Evolutionary conservation across 37 sponge, comb jelly and placozoan genomes (phyloP).

Genomic region (Chondrilla cf. caribensis): DNA sequence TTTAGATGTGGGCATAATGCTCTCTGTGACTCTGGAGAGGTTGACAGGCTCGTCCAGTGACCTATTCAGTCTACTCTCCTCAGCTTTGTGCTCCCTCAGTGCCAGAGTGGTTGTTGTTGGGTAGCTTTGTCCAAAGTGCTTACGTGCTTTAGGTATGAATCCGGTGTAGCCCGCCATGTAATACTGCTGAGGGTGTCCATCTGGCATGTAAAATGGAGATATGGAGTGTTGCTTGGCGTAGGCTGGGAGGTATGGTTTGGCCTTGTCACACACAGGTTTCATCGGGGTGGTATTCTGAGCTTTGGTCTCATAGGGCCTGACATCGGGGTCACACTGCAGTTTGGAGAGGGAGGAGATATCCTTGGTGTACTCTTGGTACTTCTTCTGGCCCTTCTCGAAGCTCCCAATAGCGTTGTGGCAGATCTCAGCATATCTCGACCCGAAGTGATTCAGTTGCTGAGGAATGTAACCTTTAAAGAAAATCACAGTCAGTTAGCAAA

Average conservation of each 20-base stretch:
- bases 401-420: slow-evolving; percentile 76
- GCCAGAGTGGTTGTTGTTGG: slow-evolving; percentile 82
- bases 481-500: no score
- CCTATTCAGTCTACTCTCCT: slow-evolving; percentile 47
- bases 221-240: slow-evolving; percentile 72
- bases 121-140: slow-evolving; percentile 89
- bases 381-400: slow-evolving; percentile 79
- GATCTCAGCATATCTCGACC: slow-evolving; percentile 84
- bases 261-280: slow-evolving; percentile 36
- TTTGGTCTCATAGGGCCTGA: background rate
- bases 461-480: slow-evolving; percentile 97
- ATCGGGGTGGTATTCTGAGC: slow-evolving; percentile 68
- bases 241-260: slow-evolving; percentile 61
- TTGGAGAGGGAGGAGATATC: slow-evolving; percentile 37
- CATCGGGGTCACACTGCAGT: slow-evolving; percentile 32
- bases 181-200: slow-evolving; percentile 73
- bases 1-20: background rate
- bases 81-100: slow-evolving; percentile 67
- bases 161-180: slow-evolving; percentile 97
- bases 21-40: slow-evolving; percentile 31
- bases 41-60: slow-evolving; percentile 47
- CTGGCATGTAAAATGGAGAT: slow-evolving; percentile 69
- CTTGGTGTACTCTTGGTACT: slow-evolving; percentile 25
- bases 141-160: slow-evolving; percentile 84
- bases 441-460: slow-evolving; percentile 81